These are phyloP conservation scores for Rana temporaria DNA, from an alignment of 2,113 vertebrate genomes.

Conservation along the genomic window DNA sequence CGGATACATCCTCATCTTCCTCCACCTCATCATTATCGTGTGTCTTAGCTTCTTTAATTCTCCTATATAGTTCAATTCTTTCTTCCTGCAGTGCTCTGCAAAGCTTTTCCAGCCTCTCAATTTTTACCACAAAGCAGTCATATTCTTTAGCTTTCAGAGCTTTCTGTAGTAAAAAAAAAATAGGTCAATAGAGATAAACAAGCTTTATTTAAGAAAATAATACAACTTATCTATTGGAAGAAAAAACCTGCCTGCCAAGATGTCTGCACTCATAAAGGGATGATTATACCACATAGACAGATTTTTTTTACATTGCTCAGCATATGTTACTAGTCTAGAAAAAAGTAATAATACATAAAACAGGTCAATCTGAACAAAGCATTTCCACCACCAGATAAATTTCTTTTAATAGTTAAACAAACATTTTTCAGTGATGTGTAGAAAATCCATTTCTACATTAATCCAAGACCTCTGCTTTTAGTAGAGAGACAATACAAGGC, in stretches of 20 bases:
- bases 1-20: constrained; percentile 55
- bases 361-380: no score
- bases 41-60: constrained; percentile 85
- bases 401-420: no score
- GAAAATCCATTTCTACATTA: no score
- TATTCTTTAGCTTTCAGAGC: constrained; percentile 84
- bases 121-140: constrained; percentile 88
- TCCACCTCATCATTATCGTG: constrained; percentile 58
- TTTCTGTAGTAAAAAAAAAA: constrained; percentile 73
- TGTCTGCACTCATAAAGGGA: no score
- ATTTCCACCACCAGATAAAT: no score
- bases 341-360: no score
- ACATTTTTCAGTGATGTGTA: no score
- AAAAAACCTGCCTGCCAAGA: not conserved
- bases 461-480: no score
- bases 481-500: no score
- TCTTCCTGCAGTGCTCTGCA: constrained; percentile 92
- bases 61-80: constrained; percentile 85
- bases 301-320: no score
- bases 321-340: no score
- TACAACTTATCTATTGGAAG: not conserved
- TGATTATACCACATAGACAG: no score
- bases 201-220: not conserved
- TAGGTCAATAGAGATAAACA: constrained; percentile 1
- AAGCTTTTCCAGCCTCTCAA: constrained; percentile 90